phyloP scores from a whole-genome alignment of 2,888 invertebrate genomes.

The Drosophila greeni region DNA sequence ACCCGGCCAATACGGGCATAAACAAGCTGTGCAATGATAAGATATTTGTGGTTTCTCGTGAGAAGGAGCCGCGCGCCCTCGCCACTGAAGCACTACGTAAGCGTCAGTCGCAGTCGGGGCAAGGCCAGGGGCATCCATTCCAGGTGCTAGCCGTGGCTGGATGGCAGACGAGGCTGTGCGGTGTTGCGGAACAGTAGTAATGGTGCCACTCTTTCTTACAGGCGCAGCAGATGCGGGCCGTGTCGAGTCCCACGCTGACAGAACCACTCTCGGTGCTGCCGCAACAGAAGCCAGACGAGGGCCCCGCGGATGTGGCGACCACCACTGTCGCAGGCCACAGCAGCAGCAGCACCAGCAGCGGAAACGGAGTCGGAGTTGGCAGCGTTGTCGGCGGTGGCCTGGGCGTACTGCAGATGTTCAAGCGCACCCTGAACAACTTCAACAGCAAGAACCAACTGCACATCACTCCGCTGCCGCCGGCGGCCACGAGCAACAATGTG shows the following conservation, averaged over 20 bases:
- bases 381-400: slow-evolving; percentile 46
- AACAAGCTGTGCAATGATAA: slow-evolving; percentile 32
- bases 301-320: slow-evolving; percentile 16
- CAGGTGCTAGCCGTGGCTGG: neutral
- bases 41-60: slow-evolving; percentile 49
- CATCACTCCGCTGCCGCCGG: slow-evolving; percentile 47
- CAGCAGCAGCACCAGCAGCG: slow-evolving; percentile 21
- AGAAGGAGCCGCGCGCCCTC: slow-evolving; percentile 21
- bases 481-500: slow-evolving; percentile 20
- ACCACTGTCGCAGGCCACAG: slow-evolving; percentile 31
- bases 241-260: slow-evolving; percentile 78
- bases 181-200: slow-evolving; percentile 4
- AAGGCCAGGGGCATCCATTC: slow-evolving; percentile 1
- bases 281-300: slow-evolving; percentile 29
- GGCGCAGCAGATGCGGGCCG: slow-evolving; percentile 78
- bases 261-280: slow-evolving; percentile 47
- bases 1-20: slow-evolving; percentile 1
- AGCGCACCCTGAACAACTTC: slow-evolving; percentile 83
- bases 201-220: slow-evolving; percentile 48
- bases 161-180: neutral
- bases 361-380: slow-evolving; percentile 10
- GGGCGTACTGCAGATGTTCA: slow-evolving; percentile 84
- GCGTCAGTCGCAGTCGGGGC: slow-evolving; percentile 1
- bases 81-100: slow-evolving; percentile 39
- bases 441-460: slow-evolving; percentile 69